Conservation (phyloP, 2,888 invertebrate species). For the Sinopyrophorus schimmeli region DNA sequence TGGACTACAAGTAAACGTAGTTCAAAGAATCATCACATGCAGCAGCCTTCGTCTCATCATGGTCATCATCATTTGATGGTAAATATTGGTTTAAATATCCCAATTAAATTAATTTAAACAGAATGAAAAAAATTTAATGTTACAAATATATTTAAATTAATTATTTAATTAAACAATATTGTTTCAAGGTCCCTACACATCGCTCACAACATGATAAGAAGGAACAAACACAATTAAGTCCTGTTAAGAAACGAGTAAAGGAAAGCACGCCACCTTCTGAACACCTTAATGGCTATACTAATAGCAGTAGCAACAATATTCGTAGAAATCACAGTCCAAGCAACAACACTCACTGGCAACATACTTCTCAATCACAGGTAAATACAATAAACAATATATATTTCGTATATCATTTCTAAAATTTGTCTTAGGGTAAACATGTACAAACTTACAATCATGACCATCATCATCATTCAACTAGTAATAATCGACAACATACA, state of each 20-base stretch:
- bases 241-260: conserved; percentile 96
- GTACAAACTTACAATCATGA: conserved; percentile 38
- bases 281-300: conserved; percentile 41
- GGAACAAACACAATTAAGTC: conserved; percentile 87
- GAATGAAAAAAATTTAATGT: not conserved
- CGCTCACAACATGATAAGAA: conserved; percentile 70
- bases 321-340: conserved; percentile 50
- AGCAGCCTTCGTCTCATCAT: conserved; percentile 51
- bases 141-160: not conserved
- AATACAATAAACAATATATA: not conserved
- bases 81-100: too few relatives aligned
- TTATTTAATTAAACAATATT: not conserved
- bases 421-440: conserved; percentile 23
- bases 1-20: conserved; percentile 56
- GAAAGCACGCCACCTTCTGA: conserved; percentile 87
- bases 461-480: conserved; percentile 51
- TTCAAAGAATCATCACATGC: conserved; percentile 65
- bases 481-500: conserved; percentile 70
- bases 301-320: conserved; percentile 33
- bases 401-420: not conserved
- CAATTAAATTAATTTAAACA: not conserved
- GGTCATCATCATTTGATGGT: conserved; percentile 52
- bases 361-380: conserved; percentile 48
- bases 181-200: conserved; percentile 50
- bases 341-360: conserved; percentile 54